phyloP scores from a whole-genome alignment of 2,113 vertebrate species.

The Pygoscelis antarcticus region DNA sequence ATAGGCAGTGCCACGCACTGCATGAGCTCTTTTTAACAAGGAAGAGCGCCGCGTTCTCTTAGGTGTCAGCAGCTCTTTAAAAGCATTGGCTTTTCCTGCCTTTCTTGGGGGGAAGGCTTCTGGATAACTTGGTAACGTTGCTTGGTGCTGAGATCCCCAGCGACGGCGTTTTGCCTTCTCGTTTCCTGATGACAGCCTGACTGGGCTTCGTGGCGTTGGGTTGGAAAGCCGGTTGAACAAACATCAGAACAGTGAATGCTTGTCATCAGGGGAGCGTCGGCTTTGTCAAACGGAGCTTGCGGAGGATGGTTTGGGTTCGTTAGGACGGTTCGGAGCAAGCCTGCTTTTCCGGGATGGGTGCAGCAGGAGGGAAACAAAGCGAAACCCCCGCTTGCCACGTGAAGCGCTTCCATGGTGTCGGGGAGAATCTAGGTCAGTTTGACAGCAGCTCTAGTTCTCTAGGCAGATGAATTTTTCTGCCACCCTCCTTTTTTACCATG shows the following conservation, averaged over 20 bases:
- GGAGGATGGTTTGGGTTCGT: background rate
- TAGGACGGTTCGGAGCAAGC: background rate
- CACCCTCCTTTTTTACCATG: background rate
- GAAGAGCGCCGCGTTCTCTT: background rate
- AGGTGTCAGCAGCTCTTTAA: conserved; percentile 7
- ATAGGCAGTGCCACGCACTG: rapidly evolving
- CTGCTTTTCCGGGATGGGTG: background rate
- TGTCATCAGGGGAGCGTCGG: background rate
- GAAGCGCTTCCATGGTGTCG: background rate
- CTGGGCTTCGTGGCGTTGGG: background rate
- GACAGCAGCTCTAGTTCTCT: background rate
- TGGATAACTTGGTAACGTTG: background rate
- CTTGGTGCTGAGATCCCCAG: background rate
- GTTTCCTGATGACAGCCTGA: background rate
- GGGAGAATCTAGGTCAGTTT: conserved; percentile 9
- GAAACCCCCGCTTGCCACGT: background rate
- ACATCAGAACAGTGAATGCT: background rate
- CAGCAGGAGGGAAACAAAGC: background rate
- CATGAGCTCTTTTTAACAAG: background rate
- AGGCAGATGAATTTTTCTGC: background rate
- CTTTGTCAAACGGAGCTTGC: background rate
- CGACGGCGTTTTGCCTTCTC: background rate
- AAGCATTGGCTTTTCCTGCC: background rate
- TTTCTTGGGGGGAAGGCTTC: background rate
- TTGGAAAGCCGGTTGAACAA: background rate